Percentiles rank a stretch among this genome's conserved stretches.
phyloP scores from a whole-genome alignment of 2,113 vertebrate species.

The Abramis brama region DNA sequence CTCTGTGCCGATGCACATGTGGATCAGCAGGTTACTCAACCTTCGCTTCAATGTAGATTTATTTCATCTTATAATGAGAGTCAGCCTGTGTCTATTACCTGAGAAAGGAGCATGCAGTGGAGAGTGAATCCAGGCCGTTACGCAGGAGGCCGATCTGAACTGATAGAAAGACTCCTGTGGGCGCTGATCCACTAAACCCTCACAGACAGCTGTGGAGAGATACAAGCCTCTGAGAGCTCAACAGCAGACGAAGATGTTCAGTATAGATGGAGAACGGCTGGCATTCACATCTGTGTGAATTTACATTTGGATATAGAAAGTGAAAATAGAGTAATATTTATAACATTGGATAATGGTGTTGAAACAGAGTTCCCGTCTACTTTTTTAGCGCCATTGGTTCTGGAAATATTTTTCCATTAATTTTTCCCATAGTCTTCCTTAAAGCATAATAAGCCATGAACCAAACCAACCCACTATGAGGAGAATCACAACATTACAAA shows the following conservation, averaged over 20 bases:
- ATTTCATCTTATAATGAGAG: not conserved
- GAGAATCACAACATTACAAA: too few relatives aligned
- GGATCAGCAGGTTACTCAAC: not conserved
- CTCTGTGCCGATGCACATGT: not conserved
- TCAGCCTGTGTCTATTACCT: not conserved
- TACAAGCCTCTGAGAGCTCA: not conserved
- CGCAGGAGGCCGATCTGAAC: not conserved
- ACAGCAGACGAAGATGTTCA: not conserved
- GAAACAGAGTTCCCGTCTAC: not conserved
- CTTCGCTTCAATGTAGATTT: not conserved
- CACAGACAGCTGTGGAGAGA: not conserved
- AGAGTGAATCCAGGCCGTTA: not conserved
- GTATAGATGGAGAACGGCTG: not conserved
- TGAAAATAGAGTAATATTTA: not conserved
- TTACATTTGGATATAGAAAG: not conserved
- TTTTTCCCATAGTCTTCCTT: too few relatives aligned
- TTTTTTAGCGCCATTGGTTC: too few relatives aligned
- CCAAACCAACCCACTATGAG: too few relatives aligned
- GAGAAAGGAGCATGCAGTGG: not conserved
- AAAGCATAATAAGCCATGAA: too few relatives aligned
- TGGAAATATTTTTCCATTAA: too few relatives aligned
- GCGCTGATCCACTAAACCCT: constrained; percentile 2
- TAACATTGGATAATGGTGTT: not conserved
- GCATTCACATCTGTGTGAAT: not conserved
- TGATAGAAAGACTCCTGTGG: not conserved